phyloP scores from a whole-genome alignment of 2,888 invertebrate genomes.

The Troglohyphantes excavatus region DNA sequence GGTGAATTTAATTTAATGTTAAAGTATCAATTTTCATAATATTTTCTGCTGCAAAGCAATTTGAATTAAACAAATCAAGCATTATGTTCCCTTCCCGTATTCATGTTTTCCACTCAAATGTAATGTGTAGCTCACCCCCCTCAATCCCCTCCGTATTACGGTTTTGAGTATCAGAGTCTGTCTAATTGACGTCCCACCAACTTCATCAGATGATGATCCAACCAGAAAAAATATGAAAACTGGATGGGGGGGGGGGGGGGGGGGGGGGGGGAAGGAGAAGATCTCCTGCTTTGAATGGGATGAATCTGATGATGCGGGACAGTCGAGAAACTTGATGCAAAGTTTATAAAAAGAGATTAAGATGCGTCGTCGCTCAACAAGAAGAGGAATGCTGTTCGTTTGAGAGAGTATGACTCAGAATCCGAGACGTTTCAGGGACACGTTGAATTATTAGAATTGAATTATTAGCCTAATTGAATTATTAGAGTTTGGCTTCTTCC shows the following conservation, averaged over 20 bases:
- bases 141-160: conserved; percentile 14
- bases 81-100: no score
- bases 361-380: conserved; percentile 1
- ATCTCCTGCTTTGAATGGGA: conserved; percentile 32
- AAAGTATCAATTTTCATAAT: no score
- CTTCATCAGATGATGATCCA: conserved; percentile 55
- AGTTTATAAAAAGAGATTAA: conserved; percentile 31
- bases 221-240: conserved; percentile 23
- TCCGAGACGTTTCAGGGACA: no score
- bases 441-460: no score
- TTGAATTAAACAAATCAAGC: no score
- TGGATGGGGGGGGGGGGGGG: no score
- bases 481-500: no score
- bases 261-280: neutral
- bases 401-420: neutral
- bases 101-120: no score
- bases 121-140: conserved; percentile 29
- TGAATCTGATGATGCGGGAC: neutral
- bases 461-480: no score
- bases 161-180: conserved; percentile 57
- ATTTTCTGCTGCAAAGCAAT: no score
- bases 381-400: neutral
- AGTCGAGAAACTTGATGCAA: conserved; percentile 30
- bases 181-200: conserved; percentile 74
- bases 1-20: no score